Conservation (phyloP, 2,113 vertebrate genomes). For the Coracopsis vasa region DNA sequence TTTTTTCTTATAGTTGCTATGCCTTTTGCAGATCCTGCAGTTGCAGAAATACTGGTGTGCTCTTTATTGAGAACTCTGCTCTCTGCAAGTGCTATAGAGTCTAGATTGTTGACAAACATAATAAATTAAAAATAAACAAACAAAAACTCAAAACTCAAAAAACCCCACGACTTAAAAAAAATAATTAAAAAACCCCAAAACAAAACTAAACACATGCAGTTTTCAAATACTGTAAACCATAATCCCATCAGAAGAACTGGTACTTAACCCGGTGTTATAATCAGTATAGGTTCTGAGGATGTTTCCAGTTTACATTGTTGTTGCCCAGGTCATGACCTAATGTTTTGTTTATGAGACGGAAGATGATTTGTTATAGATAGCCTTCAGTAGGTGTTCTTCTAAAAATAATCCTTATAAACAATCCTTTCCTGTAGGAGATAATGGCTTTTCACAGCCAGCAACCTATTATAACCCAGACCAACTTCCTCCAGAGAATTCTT, state of each 20-base stretch:
- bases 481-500: slow-evolving; percentile 89
- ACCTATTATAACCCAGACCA: slow-evolving; percentile 83
- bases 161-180: background rate
- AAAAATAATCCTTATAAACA: slow-evolving; percentile 61
- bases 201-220: background rate
- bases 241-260: background rate
- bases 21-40: background rate
- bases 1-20: background rate
- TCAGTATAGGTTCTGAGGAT: background rate
- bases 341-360: slow-evolving; percentile 1
- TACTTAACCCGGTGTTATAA: background rate
- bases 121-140: background rate
- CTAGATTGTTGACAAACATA: background rate
- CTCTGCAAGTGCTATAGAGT: background rate
- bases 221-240: background rate
- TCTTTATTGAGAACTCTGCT: background rate
- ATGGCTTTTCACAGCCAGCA: slow-evolving; percentile 68
- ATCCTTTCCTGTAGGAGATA: slow-evolving; percentile 71
- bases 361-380: slow-evolving; percentile 47
- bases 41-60: background rate
- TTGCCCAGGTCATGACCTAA: background rate
- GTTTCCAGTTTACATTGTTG: slow-evolving; percentile 41
- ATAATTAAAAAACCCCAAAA: no score
- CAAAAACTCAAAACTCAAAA: background rate
- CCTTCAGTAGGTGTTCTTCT: slow-evolving; percentile 49